Base-by-base conservation (phyloP, 2,113 vertebrate species). In the Hyaena hyaena region DNA sequence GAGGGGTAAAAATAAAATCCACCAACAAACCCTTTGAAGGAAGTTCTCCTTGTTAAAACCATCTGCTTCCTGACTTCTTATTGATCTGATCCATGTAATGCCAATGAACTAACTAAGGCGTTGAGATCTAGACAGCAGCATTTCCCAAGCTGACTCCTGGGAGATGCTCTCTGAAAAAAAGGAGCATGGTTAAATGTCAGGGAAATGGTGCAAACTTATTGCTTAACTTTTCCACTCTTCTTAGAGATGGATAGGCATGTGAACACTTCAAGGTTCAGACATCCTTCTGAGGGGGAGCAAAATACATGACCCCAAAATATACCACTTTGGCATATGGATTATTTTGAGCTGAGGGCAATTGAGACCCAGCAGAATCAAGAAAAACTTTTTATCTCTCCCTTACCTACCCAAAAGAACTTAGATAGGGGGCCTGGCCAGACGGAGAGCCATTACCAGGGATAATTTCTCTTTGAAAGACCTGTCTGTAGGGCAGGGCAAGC, bases 1-100 rank as follows among this genome's bases (percentile, higher is more conserved):
- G 33, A 83, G 33, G n/a, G 50, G 35, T 84, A 80, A 92, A 97
- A 90, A 79, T 90, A 90, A 97, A 97, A 96, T 83, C 71, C 26
- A 90, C 73, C 73, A 94, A 39, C 65, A 80, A 90, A 88, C 28
- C 83, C 79, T 94, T 43, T 79, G 55, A 95, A 97, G 73, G 93
- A 97, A 97, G 17, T 79, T 88, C 65, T 93, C 55, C 61, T 91
- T 76, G 73, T 87, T 53, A 66, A 95, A 96, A 95, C 45, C 58
- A 68, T 96, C 77, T 77, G 77, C 80, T 89, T 77, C 50, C 58
- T 93, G 28, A 76, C 58, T 80, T 95, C 23, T 91, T 65, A 89
- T 1, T 58, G 73, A 77, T 94, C 43, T 55, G 96, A 95, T 55
- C 55, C 9, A 10, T 68, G 48, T 8, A 86, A 84, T 4, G 14